Base-by-base conservation (phyloP, 2,113 vertebrate species). In the Labrus mixtus region DNA sequence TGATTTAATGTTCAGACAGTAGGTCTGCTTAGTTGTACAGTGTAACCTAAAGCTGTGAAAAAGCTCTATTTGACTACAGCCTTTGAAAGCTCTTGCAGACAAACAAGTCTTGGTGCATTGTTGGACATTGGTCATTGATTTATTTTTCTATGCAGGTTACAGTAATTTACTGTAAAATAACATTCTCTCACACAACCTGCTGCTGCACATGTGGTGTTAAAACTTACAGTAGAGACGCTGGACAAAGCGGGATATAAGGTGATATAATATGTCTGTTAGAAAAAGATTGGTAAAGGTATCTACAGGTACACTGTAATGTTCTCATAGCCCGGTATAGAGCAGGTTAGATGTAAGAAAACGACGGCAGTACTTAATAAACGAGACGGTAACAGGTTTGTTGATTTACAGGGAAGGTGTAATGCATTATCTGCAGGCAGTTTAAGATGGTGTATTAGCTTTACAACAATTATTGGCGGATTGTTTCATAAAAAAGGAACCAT, bases 401-500 rank as follows among this genome's bases (percentile, higher is more conserved):
- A 78, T 79, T 68, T 60, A 76, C 58, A 73, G 64, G 61, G 45
- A 58, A 57, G n/a, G 19, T 50, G 56, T 5, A 5, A 60, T 33
- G 56, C 70, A 75, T 84, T 66, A 68, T 77, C 79, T 68, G 79
- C 50, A 7, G 51, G 16, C 17, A 15, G 50, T 76, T 65, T 54
- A 63, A 75, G 20, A 68, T 66, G 71, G 61, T 2, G 23, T 13
- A 78, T 83, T 81, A 66, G 51, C 73, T 80, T 56, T 55, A 43
- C n/a, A 67, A 33, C 50, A 70, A 63, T 76, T 64, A 63, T 4
- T 81, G 73, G 82, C 68, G 43, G 68, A 78, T 83, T 80, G 66
- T 69, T 82, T 53, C 67, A 63, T 45, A 56, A 11, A 29, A 37
- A 48, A 56, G 23, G 50, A 69, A 36, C 53, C 4, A 19, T 29